Conservation (phyloP, 2,888 invertebrate genomes). For the Thera obeliscata region DNA sequence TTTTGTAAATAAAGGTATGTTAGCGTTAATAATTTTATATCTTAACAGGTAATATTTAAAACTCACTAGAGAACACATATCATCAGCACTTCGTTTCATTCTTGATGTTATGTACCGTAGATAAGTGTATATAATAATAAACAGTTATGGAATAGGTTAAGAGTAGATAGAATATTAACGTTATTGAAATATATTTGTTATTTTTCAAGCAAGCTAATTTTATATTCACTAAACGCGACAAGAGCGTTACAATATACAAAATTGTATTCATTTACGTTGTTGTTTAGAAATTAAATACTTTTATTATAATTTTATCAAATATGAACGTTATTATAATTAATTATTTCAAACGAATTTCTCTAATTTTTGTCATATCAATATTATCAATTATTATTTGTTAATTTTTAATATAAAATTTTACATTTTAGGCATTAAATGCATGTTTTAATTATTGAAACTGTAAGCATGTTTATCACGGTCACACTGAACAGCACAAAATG, state of each 20-base stretch:
- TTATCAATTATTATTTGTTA: slow-evolving; percentile 24
- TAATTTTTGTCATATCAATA: slow-evolving; percentile 25
- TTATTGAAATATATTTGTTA: slow-evolving; percentile 36
- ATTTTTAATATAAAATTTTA: slow-evolving; percentile 13
- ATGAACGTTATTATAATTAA: background rate
- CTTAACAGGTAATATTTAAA: slow-evolving; percentile 50
- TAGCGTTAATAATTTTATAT: slow-evolving; percentile 76
- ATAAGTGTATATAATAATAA: slow-evolving; percentile 64
- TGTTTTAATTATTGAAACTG: slow-evolving; percentile 12
- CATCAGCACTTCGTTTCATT: slow-evolving; percentile 79
- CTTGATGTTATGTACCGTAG: slow-evolving; percentile 73
- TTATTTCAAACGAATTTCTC: slow-evolving; percentile 7
- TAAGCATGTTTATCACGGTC: slow-evolving; percentile 6
- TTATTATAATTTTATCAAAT: background rate
- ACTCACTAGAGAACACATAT: slow-evolving; percentile 80
- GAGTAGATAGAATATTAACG: slow-evolving; percentile 59
- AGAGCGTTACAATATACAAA: slow-evolving; percentile 5
- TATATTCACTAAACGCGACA: slow-evolving; percentile 31
- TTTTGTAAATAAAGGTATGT: slow-evolving; percentile 60
- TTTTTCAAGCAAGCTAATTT: slow-evolving; percentile 32
- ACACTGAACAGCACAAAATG: slow-evolving; percentile 8
- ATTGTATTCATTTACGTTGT: slow-evolving; percentile 5
- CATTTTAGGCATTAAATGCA: slow-evolving; percentile 29
- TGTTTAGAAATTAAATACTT: background rate
- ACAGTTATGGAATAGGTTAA: slow-evolving; percentile 45